Conservation (phyloP, 1,140 invertebrate genomes). For the Drosophila hydei region DNA sequence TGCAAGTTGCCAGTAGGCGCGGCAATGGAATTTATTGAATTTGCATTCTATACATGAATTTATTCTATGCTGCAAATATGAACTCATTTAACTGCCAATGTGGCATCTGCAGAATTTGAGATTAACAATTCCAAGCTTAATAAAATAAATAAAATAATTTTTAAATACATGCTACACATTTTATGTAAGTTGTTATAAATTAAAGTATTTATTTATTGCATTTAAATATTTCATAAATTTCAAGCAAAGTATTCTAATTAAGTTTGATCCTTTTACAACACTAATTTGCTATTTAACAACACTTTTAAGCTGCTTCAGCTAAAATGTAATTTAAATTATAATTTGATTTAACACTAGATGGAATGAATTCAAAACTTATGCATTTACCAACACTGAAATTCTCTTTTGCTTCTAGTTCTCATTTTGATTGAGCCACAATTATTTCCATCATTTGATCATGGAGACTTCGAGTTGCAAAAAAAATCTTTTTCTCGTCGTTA, state of each 20-base stretch:
- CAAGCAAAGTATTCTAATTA: background rate
- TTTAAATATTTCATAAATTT: no score
- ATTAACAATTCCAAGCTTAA: background rate
- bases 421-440: background rate
- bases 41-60: slow-evolving; percentile 10
- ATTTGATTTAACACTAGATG: no score
- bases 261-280: no score
- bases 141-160: background rate
- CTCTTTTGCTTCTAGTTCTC: background rate
- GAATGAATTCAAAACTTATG: no score
- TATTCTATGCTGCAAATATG: background rate
- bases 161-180: no score
- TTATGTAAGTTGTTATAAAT: no score
- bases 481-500: background rate
- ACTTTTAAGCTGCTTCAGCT: background rate
- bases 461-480: background rate
- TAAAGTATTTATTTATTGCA: no score
- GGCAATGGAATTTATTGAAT: slow-evolving; percentile 33
- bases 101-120: background rate
- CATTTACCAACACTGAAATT: background rate
- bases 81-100: background rate
- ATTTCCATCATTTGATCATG: no score
- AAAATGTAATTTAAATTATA: no score
- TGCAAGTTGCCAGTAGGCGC: slow-evolving; percentile 21
- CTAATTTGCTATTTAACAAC: background rate